Evolutionary conservation across 2,113 vertebrate species (phyloP).

Genomic region (Terrapene triunguis): DNA sequence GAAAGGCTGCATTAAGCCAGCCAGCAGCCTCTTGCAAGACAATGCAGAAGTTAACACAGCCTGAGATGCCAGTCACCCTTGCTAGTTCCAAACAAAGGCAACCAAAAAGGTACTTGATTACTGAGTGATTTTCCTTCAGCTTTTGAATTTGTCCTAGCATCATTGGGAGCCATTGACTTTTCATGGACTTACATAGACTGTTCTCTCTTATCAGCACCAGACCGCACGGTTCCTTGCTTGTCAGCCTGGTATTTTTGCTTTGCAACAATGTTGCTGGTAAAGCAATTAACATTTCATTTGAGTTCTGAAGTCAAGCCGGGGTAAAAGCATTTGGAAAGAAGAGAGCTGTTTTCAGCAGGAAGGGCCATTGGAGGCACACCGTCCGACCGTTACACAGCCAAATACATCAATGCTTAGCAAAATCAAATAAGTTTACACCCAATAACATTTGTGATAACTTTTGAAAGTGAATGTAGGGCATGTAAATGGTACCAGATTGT

Average conservation of each 20-base stretch:
- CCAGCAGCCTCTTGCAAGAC: constrained; percentile 44
- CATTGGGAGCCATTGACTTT: constrained; percentile 20
- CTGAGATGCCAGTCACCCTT: constrained; percentile 36
- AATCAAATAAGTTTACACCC: background rate
- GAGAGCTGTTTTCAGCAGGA: constrained; percentile 25
- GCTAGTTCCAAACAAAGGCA: constrained; percentile 49
- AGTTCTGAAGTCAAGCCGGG: constrained; percentile 26
- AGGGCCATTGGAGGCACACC: constrained; percentile 20
- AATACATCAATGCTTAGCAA: background rate
- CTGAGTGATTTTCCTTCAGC: constrained; percentile 27
- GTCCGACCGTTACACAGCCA: background rate
- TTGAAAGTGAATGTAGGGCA: constrained; percentile 27
- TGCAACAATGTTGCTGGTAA: constrained; percentile 26
- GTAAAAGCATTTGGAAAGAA: constrained; percentile 48
- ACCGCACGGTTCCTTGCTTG: background rate
- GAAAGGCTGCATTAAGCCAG: background rate
- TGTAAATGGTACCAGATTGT: constrained; percentile 49
- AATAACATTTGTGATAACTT: background rate
- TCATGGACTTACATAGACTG: background rate
- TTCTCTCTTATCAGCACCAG: constrained; percentile 40
- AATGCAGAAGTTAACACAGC: background rate
- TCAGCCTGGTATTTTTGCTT: background rate
- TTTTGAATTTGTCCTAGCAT: constrained; percentile 27
- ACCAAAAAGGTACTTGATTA: background rate
- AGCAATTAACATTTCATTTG: constrained; percentile 64